Evolutionary conservation across 2,113 vertebrate species (phyloP).

Genomic region (Carassius gibelio): DNA sequence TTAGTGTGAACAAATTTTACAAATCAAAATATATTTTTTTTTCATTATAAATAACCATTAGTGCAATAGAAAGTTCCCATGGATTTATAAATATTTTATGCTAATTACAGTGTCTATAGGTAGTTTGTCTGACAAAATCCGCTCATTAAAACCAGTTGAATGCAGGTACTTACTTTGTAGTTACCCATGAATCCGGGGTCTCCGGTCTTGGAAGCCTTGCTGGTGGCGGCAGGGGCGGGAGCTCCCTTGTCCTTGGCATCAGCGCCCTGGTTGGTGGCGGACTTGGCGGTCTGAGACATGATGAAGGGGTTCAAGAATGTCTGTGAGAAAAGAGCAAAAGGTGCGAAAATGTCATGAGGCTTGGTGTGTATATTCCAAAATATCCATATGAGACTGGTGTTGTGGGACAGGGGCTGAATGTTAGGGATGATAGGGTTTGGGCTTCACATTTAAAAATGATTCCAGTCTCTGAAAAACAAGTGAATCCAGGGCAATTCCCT

Average conservation of each 20-base stretch:
- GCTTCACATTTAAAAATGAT: background rate
- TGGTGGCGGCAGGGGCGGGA: conserved; percentile 71
- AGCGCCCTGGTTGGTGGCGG: conserved; percentile 76
- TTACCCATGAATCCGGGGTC: conserved; percentile 76
- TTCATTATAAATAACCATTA: background rate
- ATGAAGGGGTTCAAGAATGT: conserved; percentile 67
- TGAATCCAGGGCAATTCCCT: conserved; percentile 7
- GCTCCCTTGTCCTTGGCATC: conserved; percentile 84
- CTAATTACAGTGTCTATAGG: background rate
- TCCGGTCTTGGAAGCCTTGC: conserved; percentile 80
- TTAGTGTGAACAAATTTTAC: too few relatives aligned
- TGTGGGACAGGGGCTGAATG: background rate
- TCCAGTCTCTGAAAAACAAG: background rate
- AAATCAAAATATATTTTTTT: background rate
- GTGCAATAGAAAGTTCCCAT: background rate
- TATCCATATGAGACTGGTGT: background rate
- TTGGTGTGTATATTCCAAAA: background rate
- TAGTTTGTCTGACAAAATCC: background rate
- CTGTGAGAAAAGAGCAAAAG: conserved; percentile 47
- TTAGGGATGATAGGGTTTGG: conserved; percentile 37
- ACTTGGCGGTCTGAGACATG: conserved; percentile 88
- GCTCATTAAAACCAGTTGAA: background rate
- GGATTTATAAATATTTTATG: background rate
- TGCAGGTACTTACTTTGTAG: conserved; percentile 82
- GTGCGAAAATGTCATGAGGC: conserved; percentile 23